Conservation (phyloP, 2,888 invertebrate species). For the Deilephila elpenor region DNA sequence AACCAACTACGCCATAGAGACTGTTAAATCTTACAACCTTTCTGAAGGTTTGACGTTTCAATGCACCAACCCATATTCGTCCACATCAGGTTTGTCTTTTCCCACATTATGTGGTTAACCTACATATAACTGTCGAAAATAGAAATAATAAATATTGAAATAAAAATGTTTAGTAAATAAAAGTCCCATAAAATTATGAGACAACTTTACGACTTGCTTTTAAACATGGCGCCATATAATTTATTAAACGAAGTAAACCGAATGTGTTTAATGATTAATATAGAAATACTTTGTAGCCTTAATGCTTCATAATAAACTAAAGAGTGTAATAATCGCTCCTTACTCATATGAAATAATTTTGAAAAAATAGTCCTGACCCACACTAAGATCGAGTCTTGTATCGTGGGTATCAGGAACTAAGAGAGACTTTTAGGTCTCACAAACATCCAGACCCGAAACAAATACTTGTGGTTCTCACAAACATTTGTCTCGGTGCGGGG, state of each 20-base stretch:
- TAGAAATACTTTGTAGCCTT: not conserved
- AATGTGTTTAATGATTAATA: slow-evolving; percentile 8
- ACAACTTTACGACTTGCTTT: not conserved
- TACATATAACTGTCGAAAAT: not conserved
- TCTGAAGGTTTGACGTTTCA: not conserved
- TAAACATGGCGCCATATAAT: slow-evolving; percentile 13
- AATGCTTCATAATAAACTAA: not conserved
- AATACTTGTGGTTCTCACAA: no score
- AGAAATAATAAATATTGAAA: not conserved
- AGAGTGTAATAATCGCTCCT: no score
- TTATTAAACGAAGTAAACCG: not conserved
- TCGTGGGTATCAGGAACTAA: no score
- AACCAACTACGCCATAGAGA: no score
- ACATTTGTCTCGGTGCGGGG: no score
- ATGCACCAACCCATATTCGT: not conserved
- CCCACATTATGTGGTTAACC: not conserved
- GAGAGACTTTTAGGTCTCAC: no score
- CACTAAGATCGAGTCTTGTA: no score
- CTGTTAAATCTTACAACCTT: no score
- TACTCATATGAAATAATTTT: no score
- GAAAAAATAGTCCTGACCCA: no score
- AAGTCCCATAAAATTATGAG: slow-evolving; percentile 2
- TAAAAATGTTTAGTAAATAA: slow-evolving; percentile 7
- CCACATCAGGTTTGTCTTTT: not conserved
- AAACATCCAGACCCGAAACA: no score